A percentile compares a stretch with the other conserved stretches of the same genome.
phyloP scores from a whole-genome alignment of 1,140 invertebrate species.

The Ctenoplectra terminalis region DNA sequence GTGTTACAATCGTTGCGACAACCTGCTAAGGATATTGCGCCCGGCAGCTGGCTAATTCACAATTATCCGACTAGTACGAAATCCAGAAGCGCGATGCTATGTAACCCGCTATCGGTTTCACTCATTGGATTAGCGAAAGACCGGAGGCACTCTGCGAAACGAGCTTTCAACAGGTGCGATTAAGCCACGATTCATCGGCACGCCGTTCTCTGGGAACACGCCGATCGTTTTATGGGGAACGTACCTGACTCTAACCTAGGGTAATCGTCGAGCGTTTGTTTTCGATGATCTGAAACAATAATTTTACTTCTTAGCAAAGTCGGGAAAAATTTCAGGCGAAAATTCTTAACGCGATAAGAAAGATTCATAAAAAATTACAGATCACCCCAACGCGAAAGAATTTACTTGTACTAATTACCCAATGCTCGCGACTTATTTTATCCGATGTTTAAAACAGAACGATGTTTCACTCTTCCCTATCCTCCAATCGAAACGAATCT shows the following conservation, averaged over 20 bases:
- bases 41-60: constrained; percentile 48
- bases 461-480: no score
- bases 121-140: constrained; percentile 30
- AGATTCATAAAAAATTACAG: no score
- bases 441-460: no score
- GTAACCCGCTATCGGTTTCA: constrained; percentile 9
- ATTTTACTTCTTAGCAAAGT: background rate
- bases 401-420: no score
- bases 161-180: constrained; percentile 32
- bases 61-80: constrained; percentile 16
- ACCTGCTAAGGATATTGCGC: constrained; percentile 51
- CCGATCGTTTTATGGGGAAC: constrained; percentile 34
- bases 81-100: constrained; percentile 23
- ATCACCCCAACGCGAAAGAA: no score
- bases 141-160: constrained; percentile 30
- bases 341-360: no score
- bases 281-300: constrained; percentile 79
- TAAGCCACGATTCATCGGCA: background rate
- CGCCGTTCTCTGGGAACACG: background rate
- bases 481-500: no score
- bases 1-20: constrained; percentile 51
- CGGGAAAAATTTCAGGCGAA: no score
- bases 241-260: constrained; percentile 81
- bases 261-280: constrained; percentile 80
- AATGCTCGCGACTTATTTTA: no score